Percentiles rank a stretch among this genome's conserved stretches.
phyloP scores from a whole-genome alignment of 2,888 invertebrate genomes.

The Ellobium chinense region DNA sequence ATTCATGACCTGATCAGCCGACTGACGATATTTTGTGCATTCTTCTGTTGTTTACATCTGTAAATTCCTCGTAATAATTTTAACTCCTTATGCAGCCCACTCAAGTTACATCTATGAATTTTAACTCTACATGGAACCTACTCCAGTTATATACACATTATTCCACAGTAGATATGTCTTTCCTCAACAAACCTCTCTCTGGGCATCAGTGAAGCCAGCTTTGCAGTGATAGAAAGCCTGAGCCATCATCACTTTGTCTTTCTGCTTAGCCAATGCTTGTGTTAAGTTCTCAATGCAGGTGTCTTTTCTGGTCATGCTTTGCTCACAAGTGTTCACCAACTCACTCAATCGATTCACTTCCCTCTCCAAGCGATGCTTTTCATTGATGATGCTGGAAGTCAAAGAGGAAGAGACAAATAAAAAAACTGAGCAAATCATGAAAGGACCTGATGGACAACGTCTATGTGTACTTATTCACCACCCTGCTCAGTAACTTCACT shows the following conservation, averaged over 20 bases:
- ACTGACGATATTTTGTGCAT: too few species aligned
- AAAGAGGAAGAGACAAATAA: too few species aligned
- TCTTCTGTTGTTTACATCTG: too few species aligned
- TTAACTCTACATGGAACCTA: too few species aligned
- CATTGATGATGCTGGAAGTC: conserved; percentile 67
- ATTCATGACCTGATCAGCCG: too few species aligned
- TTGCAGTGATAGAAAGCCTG: conserved; percentile 73
- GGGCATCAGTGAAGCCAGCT: conserved; percentile 66
- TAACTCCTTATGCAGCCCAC: too few species aligned
- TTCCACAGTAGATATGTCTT: too few species aligned
- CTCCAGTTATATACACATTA: too few species aligned
- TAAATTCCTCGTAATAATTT: too few species aligned
- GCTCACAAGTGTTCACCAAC: conserved; percentile 74
- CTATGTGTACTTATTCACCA: too few species aligned
- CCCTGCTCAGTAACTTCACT: too few species aligned
- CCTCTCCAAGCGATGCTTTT: conserved; percentile 64
- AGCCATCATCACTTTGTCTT: conserved; percentile 72
- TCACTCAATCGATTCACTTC: conserved; percentile 75
- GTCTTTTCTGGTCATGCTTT: conserved; percentile 76
- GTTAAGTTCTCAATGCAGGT: conserved; percentile 76
- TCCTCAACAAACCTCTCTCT: conserved; percentile 72
- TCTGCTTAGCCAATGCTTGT: conserved; percentile 73
- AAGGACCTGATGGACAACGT: not conserved
- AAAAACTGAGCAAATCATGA: not conserved
- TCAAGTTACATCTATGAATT: too few species aligned